A percentile compares a stretch with the other conserved stretches of the same genome.
phyloP scores from a whole-genome alignment of 2,888 invertebrate species.

The Sesia apiformis region DNA sequence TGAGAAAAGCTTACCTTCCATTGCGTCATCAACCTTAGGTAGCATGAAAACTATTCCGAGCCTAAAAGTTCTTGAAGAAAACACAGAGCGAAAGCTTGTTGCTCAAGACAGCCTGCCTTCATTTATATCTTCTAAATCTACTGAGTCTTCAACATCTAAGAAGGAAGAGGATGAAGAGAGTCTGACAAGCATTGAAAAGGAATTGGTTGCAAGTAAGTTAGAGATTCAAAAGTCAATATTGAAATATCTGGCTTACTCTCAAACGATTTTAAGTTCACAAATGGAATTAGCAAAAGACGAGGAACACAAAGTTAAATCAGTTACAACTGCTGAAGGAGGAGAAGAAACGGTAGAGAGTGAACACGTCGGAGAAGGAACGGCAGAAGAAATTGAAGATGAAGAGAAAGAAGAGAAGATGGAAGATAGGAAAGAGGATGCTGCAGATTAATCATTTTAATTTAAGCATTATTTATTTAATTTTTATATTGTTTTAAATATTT shows the following conservation, averaged over 20 bases:
- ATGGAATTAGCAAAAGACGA: slow-evolving; percentile 10
- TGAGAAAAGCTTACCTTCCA: slow-evolving; percentile 19
- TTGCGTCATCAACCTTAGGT: slow-evolving; percentile 28
- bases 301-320: too few relatives aligned
- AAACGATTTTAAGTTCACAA: slow-evolving; percentile 27
- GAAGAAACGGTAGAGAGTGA: neutral
- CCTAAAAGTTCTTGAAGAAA: slow-evolving; percentile 33
- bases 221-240: slow-evolving; percentile 56
- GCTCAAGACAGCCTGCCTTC: slow-evolving; percentile 47
- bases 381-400: neutral
- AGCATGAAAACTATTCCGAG: slow-evolving; percentile 57
- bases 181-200: slow-evolving; percentile 24
- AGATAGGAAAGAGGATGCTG: neutral
- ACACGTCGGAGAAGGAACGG: neutral
- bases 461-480: too few relatives aligned
- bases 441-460: too few relatives aligned
- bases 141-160: slow-evolving; percentile 15
- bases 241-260: slow-evolving; percentile 48
- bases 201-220: slow-evolving; percentile 42
- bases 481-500: too few relatives aligned
- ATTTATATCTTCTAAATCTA: slow-evolving; percentile 45
- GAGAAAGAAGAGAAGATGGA: neutral
- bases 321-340: neutral
- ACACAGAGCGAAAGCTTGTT: slow-evolving; percentile 19
- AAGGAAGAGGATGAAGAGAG: slow-evolving; percentile 24